phyloP scores from a whole-genome alignment of 1,140 invertebrate species.

The Scaptodrosophila lebanonensis region DNA sequence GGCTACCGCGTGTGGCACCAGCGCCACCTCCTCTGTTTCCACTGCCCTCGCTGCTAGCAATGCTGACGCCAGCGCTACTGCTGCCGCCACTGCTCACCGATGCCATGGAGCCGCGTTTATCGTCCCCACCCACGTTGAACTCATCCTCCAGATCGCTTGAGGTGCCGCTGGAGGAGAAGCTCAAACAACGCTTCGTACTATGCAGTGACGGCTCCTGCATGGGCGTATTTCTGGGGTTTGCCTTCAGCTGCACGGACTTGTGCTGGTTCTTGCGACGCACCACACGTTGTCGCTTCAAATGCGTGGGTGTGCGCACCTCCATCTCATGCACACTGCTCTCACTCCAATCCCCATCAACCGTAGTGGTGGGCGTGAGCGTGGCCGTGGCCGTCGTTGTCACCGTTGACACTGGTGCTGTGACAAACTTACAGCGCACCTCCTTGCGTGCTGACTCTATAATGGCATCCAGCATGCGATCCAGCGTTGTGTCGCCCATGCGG shows the following conservation, averaged over 20 bases:
- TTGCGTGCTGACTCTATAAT: constrained; percentile 72
- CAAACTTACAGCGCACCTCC: constrained; percentile 51
- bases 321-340: constrained; percentile 71
- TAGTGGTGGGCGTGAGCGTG: not conserved
- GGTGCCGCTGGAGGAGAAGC: constrained; percentile 59
- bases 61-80: constrained; percentile 5
- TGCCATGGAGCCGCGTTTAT: constrained; percentile 61
- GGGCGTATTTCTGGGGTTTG: not conserved
- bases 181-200: constrained; percentile 68
- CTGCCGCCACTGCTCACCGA: constrained; percentile 24
- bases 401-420: not conserved
- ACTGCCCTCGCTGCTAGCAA: not conserved
- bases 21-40: too few relatives aligned
- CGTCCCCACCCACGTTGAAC: constrained; percentile 40
- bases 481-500: constrained; percentile 71
- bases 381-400: not conserved
- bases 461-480: constrained; percentile 75
- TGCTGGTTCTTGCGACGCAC: constrained; percentile 71
- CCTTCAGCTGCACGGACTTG: constrained; percentile 9
- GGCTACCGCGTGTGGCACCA: constrained; percentile 55
- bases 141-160: constrained; percentile 42
- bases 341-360: constrained; percentile 45
- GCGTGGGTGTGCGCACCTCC: constrained; percentile 72
- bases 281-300: constrained; percentile 70
- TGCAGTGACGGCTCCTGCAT: constrained; percentile 33